Evolutionary conservation across 2,888 invertebrate genomes (phyloP).

Genomic region (Kuschelorhynchus macadamiae): DNA sequence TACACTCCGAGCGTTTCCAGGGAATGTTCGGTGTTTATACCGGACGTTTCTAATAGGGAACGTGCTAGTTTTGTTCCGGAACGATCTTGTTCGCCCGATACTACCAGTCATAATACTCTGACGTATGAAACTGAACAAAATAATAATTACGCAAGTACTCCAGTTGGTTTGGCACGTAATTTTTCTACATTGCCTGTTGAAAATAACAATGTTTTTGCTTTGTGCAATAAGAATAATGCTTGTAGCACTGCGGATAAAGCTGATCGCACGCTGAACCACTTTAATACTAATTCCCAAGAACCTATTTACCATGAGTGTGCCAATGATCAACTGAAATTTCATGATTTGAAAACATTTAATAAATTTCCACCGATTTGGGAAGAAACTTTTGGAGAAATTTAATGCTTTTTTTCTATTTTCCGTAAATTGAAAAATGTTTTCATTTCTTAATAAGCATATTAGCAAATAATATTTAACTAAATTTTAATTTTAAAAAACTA

Average conservation of each 20-base stretch:
- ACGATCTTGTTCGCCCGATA: constrained; percentile 28
- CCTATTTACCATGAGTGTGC: constrained; percentile 54
- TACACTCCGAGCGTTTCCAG: constrained; percentile 36
- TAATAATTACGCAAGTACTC: constrained; percentile 65
- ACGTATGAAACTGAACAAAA: constrained; percentile 38
- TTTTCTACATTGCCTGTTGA: background rate
- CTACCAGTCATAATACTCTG: constrained; percentile 18
- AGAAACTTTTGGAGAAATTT: constrained; percentile 61
- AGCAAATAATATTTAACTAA: too few species aligned
- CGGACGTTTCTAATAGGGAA: constrained; percentile 26
- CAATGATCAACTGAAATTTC: constrained; percentile 26
- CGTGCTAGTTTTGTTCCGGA: constrained; percentile 31
- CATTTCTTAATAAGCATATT: too few species aligned
- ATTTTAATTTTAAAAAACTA: too few species aligned
- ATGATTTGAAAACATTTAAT: constrained; percentile 14
- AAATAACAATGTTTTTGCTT: constrained; percentile 26
- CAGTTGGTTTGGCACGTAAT: constrained; percentile 41
- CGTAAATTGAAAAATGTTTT: background rate
- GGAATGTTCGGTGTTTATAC: constrained; percentile 43
- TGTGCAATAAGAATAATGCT: constrained; percentile 35
- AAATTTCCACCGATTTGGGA: constrained; percentile 56
- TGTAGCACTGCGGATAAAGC: constrained; percentile 4
- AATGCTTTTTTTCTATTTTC: constrained; percentile 30
- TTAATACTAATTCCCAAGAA: constrained; percentile 35
- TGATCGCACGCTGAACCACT: constrained; percentile 13